Conservation (phyloP, 2,113 vertebrate genomes). For the Tragelaphus scriptus region DNA sequence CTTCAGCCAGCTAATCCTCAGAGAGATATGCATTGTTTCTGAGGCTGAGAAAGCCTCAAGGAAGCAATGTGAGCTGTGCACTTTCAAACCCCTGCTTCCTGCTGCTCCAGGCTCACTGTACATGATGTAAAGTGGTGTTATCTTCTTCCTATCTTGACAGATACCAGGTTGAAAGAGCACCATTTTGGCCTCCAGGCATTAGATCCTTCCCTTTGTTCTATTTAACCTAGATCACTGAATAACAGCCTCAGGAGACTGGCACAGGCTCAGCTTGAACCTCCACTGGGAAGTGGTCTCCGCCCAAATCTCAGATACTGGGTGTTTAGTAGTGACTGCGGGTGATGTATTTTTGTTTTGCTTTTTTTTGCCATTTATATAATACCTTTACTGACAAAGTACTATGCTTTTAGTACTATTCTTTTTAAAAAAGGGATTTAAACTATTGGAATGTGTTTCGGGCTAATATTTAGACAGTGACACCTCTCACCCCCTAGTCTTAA, state of each 20-base stretch:
- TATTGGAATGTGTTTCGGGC: neutral
- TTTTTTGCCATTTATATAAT: neutral
- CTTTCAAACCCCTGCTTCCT: conserved; percentile 74
- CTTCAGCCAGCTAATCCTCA: conserved; percentile 45
- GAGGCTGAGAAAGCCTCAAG: conserved; percentile 58
- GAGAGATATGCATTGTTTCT: conserved; percentile 67
- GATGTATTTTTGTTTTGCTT: neutral
- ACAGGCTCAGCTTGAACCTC: neutral
- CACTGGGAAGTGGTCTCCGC: neutral
- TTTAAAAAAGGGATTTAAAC: neutral
- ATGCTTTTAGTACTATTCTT: neutral
- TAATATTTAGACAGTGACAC: neutral
- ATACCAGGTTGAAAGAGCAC: conserved; percentile 55
- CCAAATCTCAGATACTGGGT: neutral
- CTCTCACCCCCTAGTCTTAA: neutral
- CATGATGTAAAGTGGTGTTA: conserved; percentile 58
- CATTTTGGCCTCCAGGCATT: conserved; percentile 25
- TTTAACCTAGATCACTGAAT: conserved; percentile 10
- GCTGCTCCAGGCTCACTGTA: conserved; percentile 44
- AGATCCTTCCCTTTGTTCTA: conserved; percentile 37
- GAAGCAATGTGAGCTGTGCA: conserved; percentile 76
- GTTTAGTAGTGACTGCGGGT: neutral
- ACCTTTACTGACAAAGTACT: neutral
- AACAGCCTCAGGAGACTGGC: conserved; percentile 1
- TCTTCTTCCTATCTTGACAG: conserved; percentile 48